Base-by-base conservation (phyloP, 2,888 invertebrate species). In the Drosophila kuntzei region DNA sequence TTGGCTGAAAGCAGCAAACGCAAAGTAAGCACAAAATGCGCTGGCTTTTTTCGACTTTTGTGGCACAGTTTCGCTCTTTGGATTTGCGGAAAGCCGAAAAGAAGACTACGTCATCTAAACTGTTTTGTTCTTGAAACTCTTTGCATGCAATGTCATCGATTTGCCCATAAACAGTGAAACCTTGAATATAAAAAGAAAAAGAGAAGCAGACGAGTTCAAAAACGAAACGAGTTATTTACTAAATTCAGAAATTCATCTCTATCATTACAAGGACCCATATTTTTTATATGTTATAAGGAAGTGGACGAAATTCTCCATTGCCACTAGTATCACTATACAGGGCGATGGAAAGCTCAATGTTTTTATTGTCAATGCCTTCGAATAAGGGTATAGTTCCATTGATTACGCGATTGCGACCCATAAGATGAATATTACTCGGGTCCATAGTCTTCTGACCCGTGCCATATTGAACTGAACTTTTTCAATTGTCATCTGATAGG, bases 1-100 rank as follows among this genome's bases (percentile, higher is more conserved):
- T 32, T 58, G 54, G 7, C 53, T 60, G 51, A 41, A 44, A 27
- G 50, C 43, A 47, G 49, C 39, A 36, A 58, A 47, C 18, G 53
- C 39, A 47, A 71, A 79, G 72, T 68, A 63, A 61, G 69, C 82
- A 51, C 47, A 46, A 79, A 79, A 76, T 66, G 41, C 54, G 20
- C 14, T 71, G 47, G 36, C 58, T 69, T 57, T 57, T 46, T 70
- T 22, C 32, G 22, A 37, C 16, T 57, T 64, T 55, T 37, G 58
- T 62, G 53, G 34, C 37, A 41, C 22, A 49, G 41, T 49, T 62
- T 61, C 39, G 41, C 14, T 59, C 51, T 22, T n/a, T 22, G 20
- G 44, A 57, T 50, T 68, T 51, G n/a, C 53, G 39, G n/a, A 32
- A 32, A 41, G 16, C 46, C 44, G 36, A 25, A 32, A 67, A 67